Percentiles rank a stretch among this genome's conserved stretches.
These are phyloP conservation scores for Xanthorhoe spadicearia DNA, from an alignment of 2,888 invertebrate species.

Conservation along the genomic window DNA sequence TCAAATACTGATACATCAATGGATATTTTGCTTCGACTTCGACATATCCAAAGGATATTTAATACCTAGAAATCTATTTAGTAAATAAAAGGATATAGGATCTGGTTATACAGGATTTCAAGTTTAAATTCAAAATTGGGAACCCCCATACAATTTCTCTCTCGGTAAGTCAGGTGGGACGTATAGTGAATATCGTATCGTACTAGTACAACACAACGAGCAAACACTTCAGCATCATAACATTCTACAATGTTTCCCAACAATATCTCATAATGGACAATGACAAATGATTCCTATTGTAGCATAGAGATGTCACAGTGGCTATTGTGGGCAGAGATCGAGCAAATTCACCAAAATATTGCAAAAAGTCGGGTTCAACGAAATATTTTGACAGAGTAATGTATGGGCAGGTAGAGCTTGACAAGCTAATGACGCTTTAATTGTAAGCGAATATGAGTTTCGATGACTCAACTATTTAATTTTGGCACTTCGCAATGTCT, in stretches of 20 bases:
- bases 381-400: slow-evolving; percentile 84
- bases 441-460: slow-evolving; percentile 51
- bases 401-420: slow-evolving; percentile 73
- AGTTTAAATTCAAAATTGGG: no score
- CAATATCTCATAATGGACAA: slow-evolving; percentile 81
- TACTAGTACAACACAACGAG: not conserved
- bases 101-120: no score
- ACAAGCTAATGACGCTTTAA: slow-evolving; percentile 76
- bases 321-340: slow-evolving; percentile 69
- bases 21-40: no score
- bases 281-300: slow-evolving; percentile 82
- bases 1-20: no score
- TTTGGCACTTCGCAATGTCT: slow-evolving; percentile 19
- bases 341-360: slow-evolving; percentile 76
- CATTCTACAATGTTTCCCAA: slow-evolving; percentile 71
- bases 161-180: not conserved
- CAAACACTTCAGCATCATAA: slow-evolving; percentile 46
- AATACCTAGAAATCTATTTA: no score
- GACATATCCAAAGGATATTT: no score
- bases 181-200: not conserved
- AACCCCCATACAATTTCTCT: no score
- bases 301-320: slow-evolving; percentile 77
- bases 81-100: no score
- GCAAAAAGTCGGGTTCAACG: slow-evolving; percentile 58
- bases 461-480: slow-evolving; percentile 36